Evolutionary conservation across 2,113 vertebrate genomes (phyloP).

Genomic region (Ictalurus furcatus): DNA sequence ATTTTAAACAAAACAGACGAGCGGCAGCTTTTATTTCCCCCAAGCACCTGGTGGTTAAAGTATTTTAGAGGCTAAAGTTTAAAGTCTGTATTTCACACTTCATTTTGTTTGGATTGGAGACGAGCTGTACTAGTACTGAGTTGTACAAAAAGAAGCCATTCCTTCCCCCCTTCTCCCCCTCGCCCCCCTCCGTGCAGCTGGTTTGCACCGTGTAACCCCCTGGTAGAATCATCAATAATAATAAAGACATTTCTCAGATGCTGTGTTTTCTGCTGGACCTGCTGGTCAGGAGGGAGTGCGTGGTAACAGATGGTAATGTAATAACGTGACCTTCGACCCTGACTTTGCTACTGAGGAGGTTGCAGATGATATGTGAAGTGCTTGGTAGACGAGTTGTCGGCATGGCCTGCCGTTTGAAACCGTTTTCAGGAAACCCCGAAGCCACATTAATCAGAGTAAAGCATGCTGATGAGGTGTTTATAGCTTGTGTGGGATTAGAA

Average conservation of each 20-base stretch:
- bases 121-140: too few relatives aligned
- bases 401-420: neutral
- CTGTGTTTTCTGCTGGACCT: neutral
- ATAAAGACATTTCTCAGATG: neutral
- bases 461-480: neutral
- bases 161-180: too few relatives aligned
- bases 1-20: too few relatives aligned
- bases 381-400: neutral
- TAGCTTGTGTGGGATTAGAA: neutral
- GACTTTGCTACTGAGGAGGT: neutral
- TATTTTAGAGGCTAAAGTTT: too few relatives aligned
- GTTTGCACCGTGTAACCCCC: neutral
- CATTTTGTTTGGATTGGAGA: too few relatives aligned
- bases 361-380: neutral
- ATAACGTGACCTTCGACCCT: neutral
- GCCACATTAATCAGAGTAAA: neutral
- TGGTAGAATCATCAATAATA: neutral
- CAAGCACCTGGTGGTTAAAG: too few relatives aligned
- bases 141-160: too few relatives aligned
- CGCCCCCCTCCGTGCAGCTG: too few relatives aligned
- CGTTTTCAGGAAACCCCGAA: neutral
- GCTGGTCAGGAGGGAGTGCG: neutral
- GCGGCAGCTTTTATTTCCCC: too few relatives aligned
- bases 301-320: slow-evolving; percentile 23
- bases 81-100: too few relatives aligned